These are phyloP conservation scores for Equus quagga DNA, from an alignment of 2,113 vertebrate species.

Conservation along the genomic window DNA sequence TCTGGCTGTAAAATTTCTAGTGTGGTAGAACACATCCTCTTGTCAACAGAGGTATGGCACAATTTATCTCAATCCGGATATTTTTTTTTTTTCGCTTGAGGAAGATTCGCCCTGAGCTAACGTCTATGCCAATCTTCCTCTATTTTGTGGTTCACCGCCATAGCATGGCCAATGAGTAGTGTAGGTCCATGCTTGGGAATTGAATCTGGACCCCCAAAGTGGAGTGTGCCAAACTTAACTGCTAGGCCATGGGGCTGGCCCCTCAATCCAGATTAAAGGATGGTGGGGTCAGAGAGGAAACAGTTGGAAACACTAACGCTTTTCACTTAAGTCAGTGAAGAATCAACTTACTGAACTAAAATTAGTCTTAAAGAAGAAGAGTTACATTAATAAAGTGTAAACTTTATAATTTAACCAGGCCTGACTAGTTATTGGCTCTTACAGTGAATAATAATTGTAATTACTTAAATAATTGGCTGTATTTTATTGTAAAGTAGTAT, in stretches of 20 bases:
- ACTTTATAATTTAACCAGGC: constrained; percentile 36
- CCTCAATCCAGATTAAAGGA: not conserved
- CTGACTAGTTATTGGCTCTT: constrained; percentile 9
- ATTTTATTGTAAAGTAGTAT: constrained; percentile 12
- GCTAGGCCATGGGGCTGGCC: too few species aligned
- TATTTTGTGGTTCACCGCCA: too few species aligned
- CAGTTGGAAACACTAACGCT: not conserved
- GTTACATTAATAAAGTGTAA: constrained; percentile 11
- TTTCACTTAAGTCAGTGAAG: not conserved
- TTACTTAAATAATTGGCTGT: constrained; percentile 13
- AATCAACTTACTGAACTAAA: constrained; percentile 36
- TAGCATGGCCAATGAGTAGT: too few species aligned
- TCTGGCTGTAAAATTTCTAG: not conserved
- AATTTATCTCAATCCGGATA: not conserved
- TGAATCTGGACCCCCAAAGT: too few species aligned
- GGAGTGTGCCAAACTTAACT: too few species aligned
- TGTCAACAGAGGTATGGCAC: constrained; percentile 14
- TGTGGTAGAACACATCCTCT: not conserved
- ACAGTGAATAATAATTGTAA: not conserved
- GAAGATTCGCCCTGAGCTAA: too few species aligned
- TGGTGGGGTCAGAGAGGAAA: not conserved
- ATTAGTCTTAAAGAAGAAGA: constrained; percentile 46
- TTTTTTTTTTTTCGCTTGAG: too few species aligned
- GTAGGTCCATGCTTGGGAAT: too few species aligned
- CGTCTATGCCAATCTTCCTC: too few species aligned